A percentile compares a stretch with the other conserved stretches of the same genome.
phyloP scores from a whole-genome alignment of 2,888 invertebrate species.

The Nezara viridula region DNA sequence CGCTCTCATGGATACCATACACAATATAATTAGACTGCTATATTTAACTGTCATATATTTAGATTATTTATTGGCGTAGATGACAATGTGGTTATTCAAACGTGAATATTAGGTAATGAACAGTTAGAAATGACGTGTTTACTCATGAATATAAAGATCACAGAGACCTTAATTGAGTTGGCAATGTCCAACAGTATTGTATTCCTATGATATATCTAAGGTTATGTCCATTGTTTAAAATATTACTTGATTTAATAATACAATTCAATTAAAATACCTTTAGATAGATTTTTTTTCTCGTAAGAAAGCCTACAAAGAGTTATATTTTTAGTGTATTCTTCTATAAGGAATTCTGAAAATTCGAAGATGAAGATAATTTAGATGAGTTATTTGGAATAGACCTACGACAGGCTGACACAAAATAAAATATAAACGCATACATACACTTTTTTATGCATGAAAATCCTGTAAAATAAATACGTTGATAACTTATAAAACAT shows the following conservation, averaged over 20 bases:
- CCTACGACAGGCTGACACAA: too few species aligned
- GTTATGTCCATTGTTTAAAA: neutral
- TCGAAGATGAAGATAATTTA: too few species aligned
- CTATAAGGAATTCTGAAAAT: neutral
- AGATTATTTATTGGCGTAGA: too few species aligned
- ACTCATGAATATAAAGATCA: neutral
- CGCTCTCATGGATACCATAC: too few species aligned
- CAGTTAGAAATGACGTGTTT: neutral
- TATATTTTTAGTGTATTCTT: neutral
- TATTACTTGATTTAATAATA: neutral
- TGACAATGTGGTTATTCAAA: too few species aligned
- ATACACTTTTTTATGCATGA: too few species aligned
- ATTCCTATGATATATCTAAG: neutral
- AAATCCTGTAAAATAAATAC: too few species aligned
- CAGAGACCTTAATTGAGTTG: neutral
- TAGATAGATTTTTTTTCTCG: neutral
- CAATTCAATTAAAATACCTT: neutral
- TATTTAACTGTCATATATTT: too few species aligned
- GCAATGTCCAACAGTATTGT: constrained; percentile 11
- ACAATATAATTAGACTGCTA: too few species aligned
- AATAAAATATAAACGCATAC: too few species aligned
- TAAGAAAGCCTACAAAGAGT: neutral
- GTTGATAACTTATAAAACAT: too few species aligned
- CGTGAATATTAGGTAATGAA: neutral
- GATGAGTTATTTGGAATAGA: too few species aligned